Evolutionary conservation across 2,888 invertebrate genomes (phyloP).

Genomic region (Philereme vetulata): DNA sequence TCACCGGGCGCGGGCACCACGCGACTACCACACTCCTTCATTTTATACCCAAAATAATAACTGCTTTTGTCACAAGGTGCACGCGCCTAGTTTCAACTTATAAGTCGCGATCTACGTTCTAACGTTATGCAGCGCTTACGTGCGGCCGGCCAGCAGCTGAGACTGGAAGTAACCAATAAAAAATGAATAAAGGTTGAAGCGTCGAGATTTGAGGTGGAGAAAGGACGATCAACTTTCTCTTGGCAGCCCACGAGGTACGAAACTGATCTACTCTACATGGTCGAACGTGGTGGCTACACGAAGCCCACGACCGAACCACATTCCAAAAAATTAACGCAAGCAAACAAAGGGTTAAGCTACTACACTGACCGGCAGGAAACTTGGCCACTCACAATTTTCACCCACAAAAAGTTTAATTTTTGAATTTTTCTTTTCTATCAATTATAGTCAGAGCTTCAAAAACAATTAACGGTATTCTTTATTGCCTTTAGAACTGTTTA

Average conservation of each 20-base stretch:
- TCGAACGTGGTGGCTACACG: neutral
- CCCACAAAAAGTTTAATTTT: too few species aligned
- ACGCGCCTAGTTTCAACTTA: conserved; percentile 44
- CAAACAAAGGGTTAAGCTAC: neutral
- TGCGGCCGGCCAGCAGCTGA: conserved; percentile 87
- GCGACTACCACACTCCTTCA: neutral
- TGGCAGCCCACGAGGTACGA: conserved; percentile 21
- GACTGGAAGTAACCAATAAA: conserved; percentile 85
- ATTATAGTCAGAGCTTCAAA: too few species aligned
- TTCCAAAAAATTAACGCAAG: neutral
- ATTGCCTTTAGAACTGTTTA: too few species aligned
- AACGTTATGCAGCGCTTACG: conserved; percentile 76
- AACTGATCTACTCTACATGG: conserved; percentile 28
- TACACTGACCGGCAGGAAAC: too few species aligned
- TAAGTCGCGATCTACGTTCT: conserved; percentile 56
- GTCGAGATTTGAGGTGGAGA: conserved; percentile 48
- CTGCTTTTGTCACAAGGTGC: neutral
- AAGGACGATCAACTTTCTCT: conserved; percentile 17
- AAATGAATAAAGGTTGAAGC: conserved; percentile 60
- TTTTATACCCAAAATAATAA: neutral
- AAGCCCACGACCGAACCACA: neutral
- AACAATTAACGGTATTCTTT: too few species aligned
- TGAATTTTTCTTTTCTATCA: too few species aligned
- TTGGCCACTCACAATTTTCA: too few species aligned
- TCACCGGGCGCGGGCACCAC: neutral